These are phyloP conservation scores for Papilio xuthus DNA, from an alignment of 1,140 invertebrate genomes.

Conservation along the genomic window DNA sequence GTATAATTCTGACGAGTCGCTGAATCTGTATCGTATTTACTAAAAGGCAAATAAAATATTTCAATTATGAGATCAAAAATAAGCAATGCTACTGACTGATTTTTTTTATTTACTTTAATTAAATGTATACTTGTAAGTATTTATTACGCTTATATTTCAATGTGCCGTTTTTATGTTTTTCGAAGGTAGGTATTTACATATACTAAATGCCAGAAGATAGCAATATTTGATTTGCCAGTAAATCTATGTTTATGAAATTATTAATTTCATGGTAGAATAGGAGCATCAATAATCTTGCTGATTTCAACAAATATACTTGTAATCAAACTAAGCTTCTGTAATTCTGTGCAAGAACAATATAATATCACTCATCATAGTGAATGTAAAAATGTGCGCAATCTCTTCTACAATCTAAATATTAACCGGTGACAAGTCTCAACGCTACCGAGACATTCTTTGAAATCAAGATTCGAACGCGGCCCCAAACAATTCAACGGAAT, in stretches of 20 bases:
- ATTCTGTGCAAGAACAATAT: background rate
- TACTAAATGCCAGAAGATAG: too few species aligned
- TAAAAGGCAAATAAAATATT: too few species aligned
- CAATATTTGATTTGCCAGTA: too few species aligned
- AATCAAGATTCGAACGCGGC: conserved; percentile 3
- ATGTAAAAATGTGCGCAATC: background rate
- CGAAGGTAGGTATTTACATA: too few species aligned
- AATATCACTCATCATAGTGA: background rate
- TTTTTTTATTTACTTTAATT: too few species aligned
- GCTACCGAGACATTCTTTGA: background rate
- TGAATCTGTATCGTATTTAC: background rate
- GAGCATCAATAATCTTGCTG: background rate
- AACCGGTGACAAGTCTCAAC: background rate
- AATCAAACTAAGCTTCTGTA: background rate
- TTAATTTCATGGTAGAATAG: background rate
- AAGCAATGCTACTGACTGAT: too few species aligned
- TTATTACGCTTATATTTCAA: background rate
- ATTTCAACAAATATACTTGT: background rate
- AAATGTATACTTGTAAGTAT: too few species aligned
- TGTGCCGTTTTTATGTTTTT: background rate
- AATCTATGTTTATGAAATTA: background rate
- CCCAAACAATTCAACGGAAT: conserved; percentile 51
- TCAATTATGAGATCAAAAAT: too few species aligned
- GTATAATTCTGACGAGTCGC: background rate
- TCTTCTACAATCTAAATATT: background rate